A percentile compares a stretch with the other conserved stretches of the same genome.
Evolutionary conservation across 2,113 vertebrate species (phyloP).

Genomic region (Centrocercus urophasianus): DNA sequence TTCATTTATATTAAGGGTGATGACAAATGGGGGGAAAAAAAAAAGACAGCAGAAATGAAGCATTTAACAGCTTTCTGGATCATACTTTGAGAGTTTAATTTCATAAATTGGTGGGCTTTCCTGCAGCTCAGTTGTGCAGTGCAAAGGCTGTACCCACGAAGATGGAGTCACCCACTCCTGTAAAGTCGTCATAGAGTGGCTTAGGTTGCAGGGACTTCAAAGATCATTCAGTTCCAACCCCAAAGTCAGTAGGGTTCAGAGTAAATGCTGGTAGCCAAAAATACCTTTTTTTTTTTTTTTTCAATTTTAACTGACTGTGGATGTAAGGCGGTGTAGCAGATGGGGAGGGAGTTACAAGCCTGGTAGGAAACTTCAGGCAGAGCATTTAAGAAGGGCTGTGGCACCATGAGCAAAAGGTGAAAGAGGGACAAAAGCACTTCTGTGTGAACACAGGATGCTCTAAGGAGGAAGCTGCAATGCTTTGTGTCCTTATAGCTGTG

Average conservation of each 20-base stretch:
- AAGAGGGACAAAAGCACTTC: neutral
- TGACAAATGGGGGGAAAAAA: neutral
- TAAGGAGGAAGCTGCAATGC: neutral
- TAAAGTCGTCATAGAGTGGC: too few species aligned
- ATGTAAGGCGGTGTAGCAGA: neutral
- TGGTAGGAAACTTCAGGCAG: neutral
- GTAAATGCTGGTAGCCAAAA: neutral
- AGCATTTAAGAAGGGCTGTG: neutral
- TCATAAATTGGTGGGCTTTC: neutral
- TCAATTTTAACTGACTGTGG: neutral
- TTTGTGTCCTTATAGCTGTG: neutral
- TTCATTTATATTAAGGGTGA: neutral
- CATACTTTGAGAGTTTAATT: neutral
- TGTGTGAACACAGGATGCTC: neutral
- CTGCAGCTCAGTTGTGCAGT: neutral
- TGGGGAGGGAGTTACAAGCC: neutral
- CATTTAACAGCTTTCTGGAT: neutral
- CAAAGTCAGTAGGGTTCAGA: neutral
- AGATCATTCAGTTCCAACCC: too few species aligned
- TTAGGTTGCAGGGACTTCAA: too few species aligned
- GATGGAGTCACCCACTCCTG: neutral
- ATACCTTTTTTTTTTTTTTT: neutral
- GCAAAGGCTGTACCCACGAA: neutral
- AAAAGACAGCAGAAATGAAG: neutral
- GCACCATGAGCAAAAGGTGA: neutral